phyloP scores from a whole-genome alignment of 1,140 invertebrate genomes.

The Adoxophyes honmai region DNA sequence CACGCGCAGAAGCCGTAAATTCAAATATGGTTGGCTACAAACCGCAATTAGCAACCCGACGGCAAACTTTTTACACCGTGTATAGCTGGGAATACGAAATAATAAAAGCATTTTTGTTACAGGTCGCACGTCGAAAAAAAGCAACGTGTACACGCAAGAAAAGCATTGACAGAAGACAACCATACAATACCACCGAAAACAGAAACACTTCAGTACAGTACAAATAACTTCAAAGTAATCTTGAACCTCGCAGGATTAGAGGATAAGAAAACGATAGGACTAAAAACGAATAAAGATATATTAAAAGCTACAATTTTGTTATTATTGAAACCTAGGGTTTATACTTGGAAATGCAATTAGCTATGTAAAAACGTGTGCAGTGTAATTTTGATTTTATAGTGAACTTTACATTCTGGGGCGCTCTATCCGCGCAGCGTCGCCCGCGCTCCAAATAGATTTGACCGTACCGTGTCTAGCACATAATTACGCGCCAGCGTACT shows the following conservation, averaged over 20 bases:
- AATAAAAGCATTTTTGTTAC: constrained; percentile 42
- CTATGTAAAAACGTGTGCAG: too few relatives aligned
- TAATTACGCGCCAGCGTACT: constrained; percentile 12
- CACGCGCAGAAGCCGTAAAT: constrained; percentile 53
- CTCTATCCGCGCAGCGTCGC: constrained; percentile 21
- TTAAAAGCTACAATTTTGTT: neutral
- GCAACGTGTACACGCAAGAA: constrained; percentile 69
- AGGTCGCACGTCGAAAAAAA: constrained; percentile 52
- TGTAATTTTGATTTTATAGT: neutral
- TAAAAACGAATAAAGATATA: neutral
- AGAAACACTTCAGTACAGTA: constrained; percentile 22
- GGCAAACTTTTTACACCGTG: constrained; percentile 42
- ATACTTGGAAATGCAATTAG: too few relatives aligned
- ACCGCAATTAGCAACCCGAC: constrained; percentile 64
- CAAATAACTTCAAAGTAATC: constrained; percentile 18
- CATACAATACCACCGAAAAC: constrained; percentile 37
- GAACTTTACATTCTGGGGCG: neutral
- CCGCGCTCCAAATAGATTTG: constrained; percentile 51
- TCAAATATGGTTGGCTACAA: constrained; percentile 58
- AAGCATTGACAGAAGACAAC: constrained; percentile 36
- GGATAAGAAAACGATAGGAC: neutral
- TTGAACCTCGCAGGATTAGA: neutral
- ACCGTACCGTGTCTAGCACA: constrained; percentile 37
- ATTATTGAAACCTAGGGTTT: too few relatives aligned
- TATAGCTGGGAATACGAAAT: constrained; percentile 26